Evolutionary conservation across 2,113 vertebrate species (phyloP), one percentile per base, ranked within the genome.

Genomic region (Equus przewalskii): DNA sequence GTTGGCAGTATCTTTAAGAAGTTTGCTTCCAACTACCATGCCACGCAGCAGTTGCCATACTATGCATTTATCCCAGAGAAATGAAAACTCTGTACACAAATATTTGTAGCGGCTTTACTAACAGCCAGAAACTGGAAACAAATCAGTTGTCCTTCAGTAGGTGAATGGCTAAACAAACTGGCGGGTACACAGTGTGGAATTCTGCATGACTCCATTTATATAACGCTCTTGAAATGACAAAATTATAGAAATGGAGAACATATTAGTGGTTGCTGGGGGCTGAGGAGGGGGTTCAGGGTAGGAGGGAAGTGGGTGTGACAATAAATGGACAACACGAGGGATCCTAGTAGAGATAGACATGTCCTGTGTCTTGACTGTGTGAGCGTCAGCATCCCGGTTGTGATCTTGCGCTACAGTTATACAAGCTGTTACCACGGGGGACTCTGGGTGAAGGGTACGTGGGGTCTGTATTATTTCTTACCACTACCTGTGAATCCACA

Each of bases 121-220:
- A 36, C 36, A 83, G 54, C 44, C 44, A 91, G 76, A 78, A 87
- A 91, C 26, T 75, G 6, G 36, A 64, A 93, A 75, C 65, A 70
- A 78, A 56, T 73, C 33, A 26, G 54, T 8, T 64, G 24, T 80
- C 75, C 84, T 80, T 58, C 80, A 89, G 1, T 49, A 16, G 41
- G 33, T 65, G 26, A 85, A 28, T 28, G 64, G 62, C 44, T 93
- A n/a, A 65, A 72, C 70, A 60, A 72, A 26, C 79, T 56, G 28
- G 41, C 64, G 54, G 33, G 44, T 41, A 51, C 30, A 65, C 18
- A 5, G 41, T 6, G 5, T 46, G 36, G 64, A 49, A 46, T 70
- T 15, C 44, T 28, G 16, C 84, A 56, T 54, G 36, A 65, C 18
- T 73, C 41, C n/a, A 16, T 65, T 73, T 46, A 65, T 44, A 7